These are phyloP conservation scores for Drosophila bocki DNA, from an alignment of 1,140 invertebrate species.

Conservation along the genomic window DNA sequence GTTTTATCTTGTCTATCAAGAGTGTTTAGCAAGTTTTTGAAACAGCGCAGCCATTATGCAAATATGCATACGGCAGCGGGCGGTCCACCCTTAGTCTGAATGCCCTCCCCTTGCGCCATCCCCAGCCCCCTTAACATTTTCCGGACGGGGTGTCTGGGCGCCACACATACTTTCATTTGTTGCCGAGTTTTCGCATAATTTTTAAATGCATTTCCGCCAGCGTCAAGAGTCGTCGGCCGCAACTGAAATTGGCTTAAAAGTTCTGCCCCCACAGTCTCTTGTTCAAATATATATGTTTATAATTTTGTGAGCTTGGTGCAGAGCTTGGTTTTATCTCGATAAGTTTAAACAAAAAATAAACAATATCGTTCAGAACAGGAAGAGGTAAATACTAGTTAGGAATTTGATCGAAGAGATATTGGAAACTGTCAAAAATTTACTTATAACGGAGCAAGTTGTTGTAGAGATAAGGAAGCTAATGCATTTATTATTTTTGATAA, in stretches of 20 bases:
- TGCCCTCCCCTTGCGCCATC: background rate
- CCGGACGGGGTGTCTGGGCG: constrained; percentile 13
- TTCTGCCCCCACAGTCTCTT: constrained; percentile 12
- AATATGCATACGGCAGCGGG: constrained; percentile 76
- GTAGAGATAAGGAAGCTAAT: background rate
- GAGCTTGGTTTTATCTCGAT: constrained; percentile 15
- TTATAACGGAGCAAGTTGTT: no score
- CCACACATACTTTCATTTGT: constrained; percentile 58
- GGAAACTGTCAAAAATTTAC: background rate
- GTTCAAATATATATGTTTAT: background rate
- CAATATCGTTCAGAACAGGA: background rate
- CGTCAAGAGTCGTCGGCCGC: constrained; percentile 44
- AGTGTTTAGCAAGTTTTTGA: constrained; percentile 83
- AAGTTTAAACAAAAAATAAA: background rate
- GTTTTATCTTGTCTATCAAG: constrained; percentile 84
- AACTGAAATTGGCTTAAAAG: constrained; percentile 60
- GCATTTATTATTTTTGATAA: background rate
- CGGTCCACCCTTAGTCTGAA: constrained; percentile 18
- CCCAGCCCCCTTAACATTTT: background rate
- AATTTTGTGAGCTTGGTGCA: background rate
- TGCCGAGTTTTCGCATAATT: constrained; percentile 68
- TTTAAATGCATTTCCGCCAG: constrained; percentile 74
- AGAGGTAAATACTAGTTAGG: background rate
- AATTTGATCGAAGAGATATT: background rate
- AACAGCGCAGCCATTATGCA: constrained; percentile 82